Evolutionary conservation across 2,888 invertebrate genomes (phyloP), one percentile per base, ranked within the genome.

Genomic region (Parnassius glacialis): DNA sequence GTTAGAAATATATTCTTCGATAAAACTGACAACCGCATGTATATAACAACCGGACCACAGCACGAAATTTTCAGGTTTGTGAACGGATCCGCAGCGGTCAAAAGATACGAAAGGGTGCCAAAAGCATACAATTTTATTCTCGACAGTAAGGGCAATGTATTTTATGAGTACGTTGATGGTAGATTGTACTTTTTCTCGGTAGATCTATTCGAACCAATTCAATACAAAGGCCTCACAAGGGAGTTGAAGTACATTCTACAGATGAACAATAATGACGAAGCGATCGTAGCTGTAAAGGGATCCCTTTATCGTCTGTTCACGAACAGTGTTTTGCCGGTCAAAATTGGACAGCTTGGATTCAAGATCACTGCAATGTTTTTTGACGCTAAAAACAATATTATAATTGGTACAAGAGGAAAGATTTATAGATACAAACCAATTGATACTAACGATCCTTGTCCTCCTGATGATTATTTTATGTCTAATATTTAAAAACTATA

Each of bases 381-480:
- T 62, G 90, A 90, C 68, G 66, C 72, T 47, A 88, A 81, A 62
- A 88, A 86, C 67, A 89, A 89, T 68, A 85, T 91, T 9, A 65
- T 90, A 0, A 75, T 91, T 11, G 90, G 90, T 0, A 90, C 90
- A 2, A 90, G 89, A 76, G 90, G 90, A 0, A 91, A 90, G 71
- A 85, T 91, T 9, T 91, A 90, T 57, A 83, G 83, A 66, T 91
- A 85, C 55, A 90, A 85, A 64, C 84, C 84, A 0, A 76, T 88
- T 0, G 83, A 87, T 68, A 72, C 74, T 0, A 87, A 80, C 47
- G 90, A 90, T 12, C 86, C 89, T 0, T 91, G 91, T 34, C 88
- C 90, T 0, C 73, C 85, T 0, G 90, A 90, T 48, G 91, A 91
- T 59, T 91, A 90, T 65, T 90, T 89, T 52, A 85, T 90, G 88